Evolutionary conservation across 2,113 vertebrate genomes (phyloP), one percentile per base, ranked within the genome.

Genomic region (Pterocles burchelli): DNA sequence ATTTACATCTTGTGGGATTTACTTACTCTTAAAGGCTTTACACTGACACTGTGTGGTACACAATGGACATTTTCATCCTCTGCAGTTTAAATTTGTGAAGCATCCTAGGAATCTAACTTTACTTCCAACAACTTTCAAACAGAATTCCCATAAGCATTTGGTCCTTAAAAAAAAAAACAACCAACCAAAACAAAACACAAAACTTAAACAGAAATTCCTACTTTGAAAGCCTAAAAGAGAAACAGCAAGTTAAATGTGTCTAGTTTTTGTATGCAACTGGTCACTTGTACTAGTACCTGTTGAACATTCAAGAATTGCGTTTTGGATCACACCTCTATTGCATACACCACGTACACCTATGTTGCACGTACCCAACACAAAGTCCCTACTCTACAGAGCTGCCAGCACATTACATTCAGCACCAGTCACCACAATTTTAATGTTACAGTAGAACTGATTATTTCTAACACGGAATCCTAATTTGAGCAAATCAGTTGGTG

Each of bases 1-100:
- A 98, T 95, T 92, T 91, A 63, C 70, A n/a, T 97, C 93, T 96
- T 89, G 48, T 20, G 22, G 85, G 55, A 81, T 93, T 95, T 85
- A 70, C 58, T 24, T 52, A 71, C 93, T 89, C 92, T 77, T 80
- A 41, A 31, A 45, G 72, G 55, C 31, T 94, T 95, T 45, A 17
- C 54, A 54, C 95, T 91, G 89, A 95, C 79, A 38, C 85, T 70
- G 45, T 46, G 68, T 85, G 65, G 65, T 87, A 88, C 0, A 0
- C 9, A 12, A 65, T 82, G 92, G 95, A 78, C 95, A 84, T 3
- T 76, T 88, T 58, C 82, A 85, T 54, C 65, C 48, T 38, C 48
- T 49, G 61, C 31, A 49, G 51, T 36, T 63, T 38, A 48, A 36
- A 22, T 26, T 31, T 67, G 5, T 36, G 34, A 46, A 59, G 16